A percentile compares a stretch with the other conserved stretches of the same genome.
Evolutionary conservation across 2,113 vertebrate genomes (phyloP).

Genomic region (Nibea coibor): DNA sequence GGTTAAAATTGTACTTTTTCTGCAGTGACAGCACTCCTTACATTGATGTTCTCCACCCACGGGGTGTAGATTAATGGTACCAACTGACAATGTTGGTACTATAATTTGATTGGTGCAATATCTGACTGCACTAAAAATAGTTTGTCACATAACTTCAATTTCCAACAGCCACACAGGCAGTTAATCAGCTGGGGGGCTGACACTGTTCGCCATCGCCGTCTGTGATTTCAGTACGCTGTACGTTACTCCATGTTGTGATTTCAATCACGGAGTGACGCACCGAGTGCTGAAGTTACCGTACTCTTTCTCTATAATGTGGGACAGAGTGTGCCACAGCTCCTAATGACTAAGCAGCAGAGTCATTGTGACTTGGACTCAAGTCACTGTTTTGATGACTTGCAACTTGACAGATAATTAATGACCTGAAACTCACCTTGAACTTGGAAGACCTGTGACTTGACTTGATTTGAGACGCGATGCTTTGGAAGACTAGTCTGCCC

Average conservation of each 20-base stretch:
- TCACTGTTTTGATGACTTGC: too few relatives aligned
- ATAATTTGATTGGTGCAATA: not conserved
- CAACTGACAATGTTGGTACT: too few relatives aligned
- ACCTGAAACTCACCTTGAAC: too few relatives aligned
- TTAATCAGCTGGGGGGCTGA: not conserved
- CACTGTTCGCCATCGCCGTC: not conserved
- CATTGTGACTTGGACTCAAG: too few relatives aligned
- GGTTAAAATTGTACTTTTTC: not conserved
- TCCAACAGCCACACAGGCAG: not conserved
- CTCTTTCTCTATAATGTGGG: not conserved
- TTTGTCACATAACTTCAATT: not conserved
- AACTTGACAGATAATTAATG: too few relatives aligned
- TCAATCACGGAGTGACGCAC: not conserved
- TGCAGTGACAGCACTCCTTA: not conserved
- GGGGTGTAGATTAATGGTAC: not conserved
- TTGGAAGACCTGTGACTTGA: too few relatives aligned
- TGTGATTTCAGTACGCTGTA: not conserved
- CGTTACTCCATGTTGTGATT: not conserved
- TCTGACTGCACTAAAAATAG: conserved; percentile 1
- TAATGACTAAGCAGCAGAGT: not conserved
- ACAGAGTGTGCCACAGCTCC: not conserved
- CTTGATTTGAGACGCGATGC: too few relatives aligned
- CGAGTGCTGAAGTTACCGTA: too few relatives aligned
- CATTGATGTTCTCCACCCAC: not conserved
- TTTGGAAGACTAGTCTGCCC: too few relatives aligned